Evolutionary conservation across 2,888 invertebrate species (phyloP).

Genomic region (Gonocerus acuteangulatus): DNA sequence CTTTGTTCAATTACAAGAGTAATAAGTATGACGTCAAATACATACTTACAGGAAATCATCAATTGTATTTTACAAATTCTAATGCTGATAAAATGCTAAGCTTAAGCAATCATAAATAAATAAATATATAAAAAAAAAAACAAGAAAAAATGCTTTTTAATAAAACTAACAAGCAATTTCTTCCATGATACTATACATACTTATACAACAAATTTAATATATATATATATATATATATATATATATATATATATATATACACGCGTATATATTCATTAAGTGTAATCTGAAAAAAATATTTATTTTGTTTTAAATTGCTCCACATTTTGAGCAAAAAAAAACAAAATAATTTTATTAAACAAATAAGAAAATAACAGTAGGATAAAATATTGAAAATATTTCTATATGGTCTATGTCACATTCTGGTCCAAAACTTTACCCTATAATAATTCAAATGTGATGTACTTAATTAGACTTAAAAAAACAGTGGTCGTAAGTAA

Average conservation of each 20-base stretch:
- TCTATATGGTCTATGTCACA: background rate
- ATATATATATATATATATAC: conserved; percentile 10
- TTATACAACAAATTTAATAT: background rate
- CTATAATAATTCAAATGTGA: background rate
- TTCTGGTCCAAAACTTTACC: background rate
- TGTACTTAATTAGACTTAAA: background rate
- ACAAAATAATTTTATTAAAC: background rate
- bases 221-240: background rate
- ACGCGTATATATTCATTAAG: background rate
- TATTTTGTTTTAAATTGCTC: background rate
- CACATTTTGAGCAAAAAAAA: background rate
- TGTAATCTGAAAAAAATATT: background rate
- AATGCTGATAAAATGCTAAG: conserved; percentile 5
- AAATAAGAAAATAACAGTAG: background rate
- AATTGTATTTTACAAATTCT: conserved; percentile 10
- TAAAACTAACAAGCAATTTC: no score
- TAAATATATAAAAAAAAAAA: background rate
- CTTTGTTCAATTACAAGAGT: conserved; percentile 10
- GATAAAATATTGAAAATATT: background rate
- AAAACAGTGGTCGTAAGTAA: background rate
- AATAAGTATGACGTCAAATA: no score
- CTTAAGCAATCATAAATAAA: background rate
- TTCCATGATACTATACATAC: no score
- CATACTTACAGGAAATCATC: conserved; percentile 3
- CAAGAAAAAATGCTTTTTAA: background rate